Percentiles rank a stretch among this genome's conserved stretches.
Evolutionary conservation across 2,888 invertebrate genomes (phyloP).

Genomic region (Cecidostiba fungosa): DNA sequence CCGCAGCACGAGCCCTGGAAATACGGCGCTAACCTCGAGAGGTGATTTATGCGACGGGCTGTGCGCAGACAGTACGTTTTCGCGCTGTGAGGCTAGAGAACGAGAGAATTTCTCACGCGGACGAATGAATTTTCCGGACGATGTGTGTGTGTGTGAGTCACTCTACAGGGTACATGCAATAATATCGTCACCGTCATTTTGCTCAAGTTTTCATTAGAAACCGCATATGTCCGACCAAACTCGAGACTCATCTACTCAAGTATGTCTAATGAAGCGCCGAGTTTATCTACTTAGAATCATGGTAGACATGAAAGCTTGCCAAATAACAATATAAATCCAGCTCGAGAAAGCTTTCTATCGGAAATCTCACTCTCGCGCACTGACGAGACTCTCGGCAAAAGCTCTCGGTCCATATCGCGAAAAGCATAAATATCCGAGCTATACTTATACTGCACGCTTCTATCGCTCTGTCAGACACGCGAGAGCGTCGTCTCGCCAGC

Average conservation of each 20-base stretch:
- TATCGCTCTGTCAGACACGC: neutral
- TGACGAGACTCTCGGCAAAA: neutral
- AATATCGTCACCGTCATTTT: neutral
- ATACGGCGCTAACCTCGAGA: conserved; percentile 35
- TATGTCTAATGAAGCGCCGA: too few species aligned
- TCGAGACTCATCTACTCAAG: too few species aligned
- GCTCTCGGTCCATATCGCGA: conserved; percentile 38
- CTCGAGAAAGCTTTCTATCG: conserved; percentile 31
- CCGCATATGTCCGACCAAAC: too few species aligned
- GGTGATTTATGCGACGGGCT: conserved; percentile 52
- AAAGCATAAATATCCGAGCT: conserved; percentile 47
- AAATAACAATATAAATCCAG: conserved; percentile 13
- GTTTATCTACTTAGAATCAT: neutral
- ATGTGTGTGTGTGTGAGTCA: neutral
- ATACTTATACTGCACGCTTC: neutral
- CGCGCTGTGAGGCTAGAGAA: neutral
- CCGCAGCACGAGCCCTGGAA: neutral
- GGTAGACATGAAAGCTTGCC: too few species aligned
- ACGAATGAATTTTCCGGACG: conserved; percentile 55
- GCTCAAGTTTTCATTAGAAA: too few species aligned
- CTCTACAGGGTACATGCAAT: too few species aligned
- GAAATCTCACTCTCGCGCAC: neutral
- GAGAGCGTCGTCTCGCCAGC: neutral
- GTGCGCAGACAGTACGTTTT: conserved; percentile 36
- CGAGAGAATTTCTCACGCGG: conserved; percentile 45